Percentiles rank a stretch among this genome's conserved stretches.
These are phyloP conservation scores for Anser brachyrhynchus DNA, from an alignment of 2,113 vertebrate species.

Conservation along the genomic window DNA sequence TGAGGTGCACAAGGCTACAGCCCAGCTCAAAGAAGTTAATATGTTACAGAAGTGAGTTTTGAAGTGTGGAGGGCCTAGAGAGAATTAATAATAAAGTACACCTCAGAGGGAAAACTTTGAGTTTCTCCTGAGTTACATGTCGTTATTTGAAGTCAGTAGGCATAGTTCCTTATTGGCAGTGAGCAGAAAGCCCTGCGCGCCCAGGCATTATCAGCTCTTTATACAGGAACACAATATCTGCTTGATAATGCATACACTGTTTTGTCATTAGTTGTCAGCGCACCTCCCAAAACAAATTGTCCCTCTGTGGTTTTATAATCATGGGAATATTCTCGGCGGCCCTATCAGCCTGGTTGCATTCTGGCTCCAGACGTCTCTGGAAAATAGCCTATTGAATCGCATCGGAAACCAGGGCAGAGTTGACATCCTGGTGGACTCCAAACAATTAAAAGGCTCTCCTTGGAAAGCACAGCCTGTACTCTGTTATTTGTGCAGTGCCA, in stretches of 20 bases:
- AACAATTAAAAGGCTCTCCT: conserved; percentile 62
- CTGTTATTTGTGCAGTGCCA: conserved; percentile 57
- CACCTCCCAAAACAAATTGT: conserved; percentile 39
- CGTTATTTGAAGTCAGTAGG: neutral
- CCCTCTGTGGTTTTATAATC: conserved; percentile 46
- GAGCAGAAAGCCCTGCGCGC: neutral
- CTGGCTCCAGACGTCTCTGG: conserved; percentile 62
- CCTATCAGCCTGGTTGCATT: neutral
- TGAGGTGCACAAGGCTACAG: neutral
- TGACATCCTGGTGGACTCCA: conserved; percentile 75
- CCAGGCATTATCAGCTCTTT: conserved; percentile 30
- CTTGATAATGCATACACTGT: conserved; percentile 12
- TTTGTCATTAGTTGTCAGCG: neutral
- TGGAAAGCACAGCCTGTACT: conserved; percentile 65
- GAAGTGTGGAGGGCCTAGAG: neutral
- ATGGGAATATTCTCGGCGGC: conserved; percentile 47
- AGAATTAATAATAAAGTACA: neutral
- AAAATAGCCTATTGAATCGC: conserved; percentile 71
- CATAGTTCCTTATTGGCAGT: neutral
- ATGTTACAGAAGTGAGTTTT: neutral
- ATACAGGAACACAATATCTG: conserved; percentile 20
- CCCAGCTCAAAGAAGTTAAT: neutral
- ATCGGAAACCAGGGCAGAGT: conserved; percentile 75
- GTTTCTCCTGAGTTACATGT: neutral
- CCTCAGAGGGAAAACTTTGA: neutral